Evolutionary conservation across 2,888 invertebrate species (phyloP), one percentile per base, ranked within the genome.

Genomic region (Gymnosoma rotundatum): DNA sequence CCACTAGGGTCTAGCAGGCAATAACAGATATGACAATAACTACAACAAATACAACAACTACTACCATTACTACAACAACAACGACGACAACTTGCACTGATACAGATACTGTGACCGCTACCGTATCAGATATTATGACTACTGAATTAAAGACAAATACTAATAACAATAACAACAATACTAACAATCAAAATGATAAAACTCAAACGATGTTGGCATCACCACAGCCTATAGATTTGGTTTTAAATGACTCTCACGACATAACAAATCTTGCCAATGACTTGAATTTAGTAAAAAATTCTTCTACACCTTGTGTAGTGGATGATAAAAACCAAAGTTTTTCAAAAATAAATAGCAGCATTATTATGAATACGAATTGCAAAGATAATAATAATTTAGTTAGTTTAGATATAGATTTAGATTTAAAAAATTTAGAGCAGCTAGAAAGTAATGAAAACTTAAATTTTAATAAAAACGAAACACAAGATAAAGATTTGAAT

Each of bases 1-100:
- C 97, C 93, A 97, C 96, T 93, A 95, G 96, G 94, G 96, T 96
- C 92, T 92, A 92, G 92, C 92, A 92, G 92, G 92, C 92, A 92
- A 91, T 91, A 90, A 91, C 90, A 90, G 89, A 89, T 88, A 87
- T 86, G 83, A 86, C 87, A 52, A 81, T 66, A 54, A 79, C 36
- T 66, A 80, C 81, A 52, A 88, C 84, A 38, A 88, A 86, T 74
- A 88, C 87, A 83, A 86, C 83, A 67, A 85, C 84, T 86, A 86
- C 86, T 83, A 83, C 73, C 80, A 86, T 86, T 63, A 61, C 78
- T 87, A 87, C 88, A 60, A 64, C 80, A 86, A 88, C 86, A 74
- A 83, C 86, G 21, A 81, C 72, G 10, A 87, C 83, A 83, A 88
- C 88, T 87, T 38, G 18, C 18, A 81, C 86, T 86, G 85, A 84